Conservation (phyloP, 2,888 invertebrate species). For the Dexiosoma caninum region DNA sequence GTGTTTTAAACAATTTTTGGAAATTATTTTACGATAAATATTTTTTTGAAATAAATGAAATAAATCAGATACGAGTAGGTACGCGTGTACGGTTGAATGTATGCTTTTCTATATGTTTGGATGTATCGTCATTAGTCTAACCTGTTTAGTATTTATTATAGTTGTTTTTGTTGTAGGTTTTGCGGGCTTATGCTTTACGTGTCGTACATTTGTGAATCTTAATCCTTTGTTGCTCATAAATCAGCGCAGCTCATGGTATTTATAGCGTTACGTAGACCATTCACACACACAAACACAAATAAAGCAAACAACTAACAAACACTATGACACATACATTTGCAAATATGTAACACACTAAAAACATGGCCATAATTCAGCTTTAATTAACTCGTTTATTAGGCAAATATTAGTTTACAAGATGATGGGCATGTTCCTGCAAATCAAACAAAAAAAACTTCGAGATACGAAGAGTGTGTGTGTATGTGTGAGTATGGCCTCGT, state of each 20-base stretch:
- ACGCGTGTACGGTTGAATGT: not conserved
- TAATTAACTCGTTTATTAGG: conserved; percentile 76
- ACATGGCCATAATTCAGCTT: conserved; percentile 73
- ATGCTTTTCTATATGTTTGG: not conserved
- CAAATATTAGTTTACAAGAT: conserved; percentile 75
- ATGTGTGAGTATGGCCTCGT: conserved; percentile 19
- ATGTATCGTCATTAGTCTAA: conserved; percentile 41
- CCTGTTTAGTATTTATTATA: conserved; percentile 41
- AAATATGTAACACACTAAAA: conserved; percentile 49
- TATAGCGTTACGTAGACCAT: conserved; percentile 48
- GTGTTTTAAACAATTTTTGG: not conserved
- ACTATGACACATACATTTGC: conserved; percentile 4
- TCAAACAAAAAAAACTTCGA: conserved; percentile 56
- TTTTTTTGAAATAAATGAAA: conserved; percentile 7
- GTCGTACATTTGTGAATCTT: conserved; percentile 63
- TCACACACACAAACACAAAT: not conserved
- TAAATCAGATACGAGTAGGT: conserved; percentile 2
- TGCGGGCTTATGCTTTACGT: conserved; percentile 57
- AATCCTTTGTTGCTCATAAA: conserved; percentile 68
- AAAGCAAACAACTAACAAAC: too few species aligned
- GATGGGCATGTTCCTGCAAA: conserved; percentile 67
- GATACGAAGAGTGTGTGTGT: not conserved
- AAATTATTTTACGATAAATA: conserved; percentile 28
- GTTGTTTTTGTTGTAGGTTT: conserved; percentile 32
- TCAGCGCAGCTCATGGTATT: conserved; percentile 71